These are phyloP conservation scores for Myrmecobius fasciatus DNA, from an alignment of 2,113 vertebrate species.

Conservation along the genomic window DNA sequence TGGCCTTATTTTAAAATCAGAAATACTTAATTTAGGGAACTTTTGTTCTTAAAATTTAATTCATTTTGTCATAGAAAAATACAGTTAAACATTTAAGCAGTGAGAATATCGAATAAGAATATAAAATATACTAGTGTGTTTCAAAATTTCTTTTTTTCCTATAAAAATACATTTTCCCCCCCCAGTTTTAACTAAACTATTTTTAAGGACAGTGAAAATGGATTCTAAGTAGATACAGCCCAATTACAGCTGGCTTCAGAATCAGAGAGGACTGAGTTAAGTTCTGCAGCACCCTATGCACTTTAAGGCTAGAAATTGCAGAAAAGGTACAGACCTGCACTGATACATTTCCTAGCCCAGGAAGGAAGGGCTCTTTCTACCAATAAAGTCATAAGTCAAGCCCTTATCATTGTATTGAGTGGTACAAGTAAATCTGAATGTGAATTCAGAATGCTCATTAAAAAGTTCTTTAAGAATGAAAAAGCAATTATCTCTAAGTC, in stretches of 20 bases:
- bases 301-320: background rate
- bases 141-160: background rate
- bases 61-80: slow-evolving; percentile 34
- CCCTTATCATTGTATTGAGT: background rate
- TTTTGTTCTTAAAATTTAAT: slow-evolving; percentile 34
- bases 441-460: background rate
- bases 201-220: background rate
- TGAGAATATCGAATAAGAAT: background rate
- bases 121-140: background rate
- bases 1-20: slow-evolving; percentile 9
- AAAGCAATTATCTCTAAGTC: background rate
- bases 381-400: background rate
- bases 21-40: slow-evolving; percentile 22
- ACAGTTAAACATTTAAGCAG: background rate
- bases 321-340: background rate
- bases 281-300: background rate
- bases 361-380: background rate
- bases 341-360: background rate
- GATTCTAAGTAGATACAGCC: too few species aligned
- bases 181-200: background rate
- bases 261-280: background rate
- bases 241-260: background rate
- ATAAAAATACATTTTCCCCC: background rate
- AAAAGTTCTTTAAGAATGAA: background rate
- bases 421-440: background rate